Evolutionary conservation across 2,888 invertebrate species (phyloP), one percentile per base, ranked within the genome.

Genomic region (Silvanus unidentatus): DNA sequence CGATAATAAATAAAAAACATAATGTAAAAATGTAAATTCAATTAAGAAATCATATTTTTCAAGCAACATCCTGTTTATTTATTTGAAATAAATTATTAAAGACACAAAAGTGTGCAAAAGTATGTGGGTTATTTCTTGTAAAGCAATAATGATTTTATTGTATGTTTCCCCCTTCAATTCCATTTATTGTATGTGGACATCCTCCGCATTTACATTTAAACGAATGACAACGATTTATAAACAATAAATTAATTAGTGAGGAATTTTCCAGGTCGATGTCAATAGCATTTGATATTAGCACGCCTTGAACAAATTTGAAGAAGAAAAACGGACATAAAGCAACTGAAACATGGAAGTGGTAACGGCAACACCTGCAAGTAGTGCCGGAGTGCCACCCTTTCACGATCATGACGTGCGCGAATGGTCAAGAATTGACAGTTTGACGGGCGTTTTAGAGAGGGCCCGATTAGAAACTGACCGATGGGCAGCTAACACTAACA

Each of bases 401-500:
- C 73, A 74, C 58, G 75, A 75, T 52, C 75, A 73, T 59, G 75
- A 77, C 62, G 75, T 77, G 52, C 72, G 74, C 58, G 77, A 77
- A 60, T 77, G 77, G 77, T 75, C 75, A 44, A 67, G 73, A 49
- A 65, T 76, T 50, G 76, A 77, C 63, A 70, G 72, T 54, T 65
- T 77, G 53, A 77, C 76, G 28, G 77, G 77, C 15, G 75, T 76
- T 60, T 63, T 76, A 57, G 77, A 77, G 62, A 68, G 74, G 52
- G 77, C 77, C 28, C 66, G 77, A 28, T 65, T 76, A 28, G 76
- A 77, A 63, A 76, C 76, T 27, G 76, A 75, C 59, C 74, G 73
- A 52, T 78, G 77, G 77, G 65, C 74, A 36, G 71, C 75, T 16
- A 73, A 67, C 51, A 75, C 74, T 22, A 66, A 65, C 28, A 72